Evolutionary conservation across 2,888 invertebrate species (phyloP).

Genomic region (Flexamia atlantica): DNA sequence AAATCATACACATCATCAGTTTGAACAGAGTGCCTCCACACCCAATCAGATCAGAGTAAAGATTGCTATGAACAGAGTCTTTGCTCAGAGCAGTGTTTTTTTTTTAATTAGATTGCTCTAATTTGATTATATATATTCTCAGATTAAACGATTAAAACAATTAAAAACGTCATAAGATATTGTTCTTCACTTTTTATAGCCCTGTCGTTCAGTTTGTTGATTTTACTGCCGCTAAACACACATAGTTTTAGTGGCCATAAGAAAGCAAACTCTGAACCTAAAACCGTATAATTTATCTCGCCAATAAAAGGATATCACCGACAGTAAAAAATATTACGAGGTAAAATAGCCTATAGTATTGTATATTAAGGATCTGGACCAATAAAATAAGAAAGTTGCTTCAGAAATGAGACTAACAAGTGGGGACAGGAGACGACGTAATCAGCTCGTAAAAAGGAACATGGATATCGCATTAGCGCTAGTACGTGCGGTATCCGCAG

Average conservation of each 20-base stretch:
- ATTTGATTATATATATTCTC: too few relatives aligned
- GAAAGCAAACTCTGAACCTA: not conserved
- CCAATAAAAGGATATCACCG: slow-evolving; percentile 10
- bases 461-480: slow-evolving; percentile 41
- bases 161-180: too few relatives aligned
- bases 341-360: slow-evolving; percentile 29
- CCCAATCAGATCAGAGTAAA: too few relatives aligned
- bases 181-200: too few relatives aligned
- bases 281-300: not conserved
- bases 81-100: too few relatives aligned
- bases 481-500: slow-evolving; percentile 26
- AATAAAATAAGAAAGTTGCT: slow-evolving; percentile 36
- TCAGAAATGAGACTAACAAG: slow-evolving; percentile 35
- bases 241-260: not conserved
- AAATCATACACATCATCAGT: too few relatives aligned
- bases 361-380: slow-evolving; percentile 19
- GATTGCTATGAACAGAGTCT: too few relatives aligned
- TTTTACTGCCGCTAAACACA: not conserved
- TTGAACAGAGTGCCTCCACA: too few relatives aligned
- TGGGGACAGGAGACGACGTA: slow-evolving; percentile 11
- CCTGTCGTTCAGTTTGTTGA: too few relatives aligned
- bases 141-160: too few relatives aligned
- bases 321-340: slow-evolving; percentile 2
- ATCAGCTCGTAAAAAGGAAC: slow-evolving; percentile 38
- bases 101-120: too few relatives aligned